Conservation (phyloP, 2,888 invertebrate species). For the Arrhopalites spinosus region DNA sequence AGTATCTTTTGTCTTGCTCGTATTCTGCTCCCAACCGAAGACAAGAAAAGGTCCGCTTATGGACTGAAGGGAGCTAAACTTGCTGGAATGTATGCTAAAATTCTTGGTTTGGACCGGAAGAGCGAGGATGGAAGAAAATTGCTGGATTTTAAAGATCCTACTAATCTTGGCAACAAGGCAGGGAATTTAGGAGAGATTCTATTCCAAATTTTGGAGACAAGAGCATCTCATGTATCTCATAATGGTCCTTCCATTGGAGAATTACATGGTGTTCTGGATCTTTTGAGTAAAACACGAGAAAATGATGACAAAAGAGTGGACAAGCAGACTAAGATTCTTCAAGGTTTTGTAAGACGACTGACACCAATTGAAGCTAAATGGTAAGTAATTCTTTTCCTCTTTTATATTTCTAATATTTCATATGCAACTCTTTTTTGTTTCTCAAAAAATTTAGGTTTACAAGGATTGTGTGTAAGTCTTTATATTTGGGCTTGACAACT, state of each 20-base stretch:
- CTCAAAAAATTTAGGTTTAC: too few species aligned
- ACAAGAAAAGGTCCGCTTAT: slow-evolving; percentile 47
- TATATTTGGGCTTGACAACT: slow-evolving; percentile 40
- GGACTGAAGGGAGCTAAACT: slow-evolving; percentile 46
- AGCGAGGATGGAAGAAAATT: slow-evolving; percentile 48
- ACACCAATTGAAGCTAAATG: slow-evolving; percentile 51
- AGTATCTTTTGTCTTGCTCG: slow-evolving; percentile 50
- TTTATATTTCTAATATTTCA: too few species aligned
- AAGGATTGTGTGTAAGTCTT: slow-evolving; percentile 44
- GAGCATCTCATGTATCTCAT: neutral
- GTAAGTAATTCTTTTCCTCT: too few species aligned
- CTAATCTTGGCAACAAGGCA: slow-evolving; percentile 27
- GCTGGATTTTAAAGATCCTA: slow-evolving; percentile 46
- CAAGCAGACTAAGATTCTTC: too few species aligned
- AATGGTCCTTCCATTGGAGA: slow-evolving; percentile 31
- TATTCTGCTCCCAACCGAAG: slow-evolving; percentile 45
- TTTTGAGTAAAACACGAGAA: slow-evolving; percentile 20
- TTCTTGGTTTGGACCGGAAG: slow-evolving; percentile 47
- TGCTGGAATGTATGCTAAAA: slow-evolving; percentile 45
- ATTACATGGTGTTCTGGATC: slow-evolving; percentile 48
- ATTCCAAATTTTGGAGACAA: neutral
- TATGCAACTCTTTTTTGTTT: too few species aligned
- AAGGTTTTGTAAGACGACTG: too few species aligned
- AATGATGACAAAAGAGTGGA: too few species aligned
- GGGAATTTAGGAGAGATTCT: slow-evolving; percentile 45